Evolutionary conservation across 2,797 vertebrate species (phyloP), one percentile per base, ranked within the genome.

Genomic region (Chrosomus eos): DNA sequence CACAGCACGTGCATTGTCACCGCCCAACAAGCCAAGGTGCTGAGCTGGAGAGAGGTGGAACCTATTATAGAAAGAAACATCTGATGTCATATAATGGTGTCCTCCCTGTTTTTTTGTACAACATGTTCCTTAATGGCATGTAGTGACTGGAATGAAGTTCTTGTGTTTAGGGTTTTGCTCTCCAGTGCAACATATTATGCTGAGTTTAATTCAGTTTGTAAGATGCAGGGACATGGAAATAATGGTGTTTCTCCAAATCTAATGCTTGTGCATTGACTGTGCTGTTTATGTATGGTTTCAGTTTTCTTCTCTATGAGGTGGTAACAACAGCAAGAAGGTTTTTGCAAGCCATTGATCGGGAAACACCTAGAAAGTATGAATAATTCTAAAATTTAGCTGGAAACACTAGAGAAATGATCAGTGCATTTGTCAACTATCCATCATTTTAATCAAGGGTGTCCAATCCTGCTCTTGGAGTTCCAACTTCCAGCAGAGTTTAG

Each of bases 181-280:
- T 88, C 85, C 84, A 86, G 87, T 82, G 75, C 85, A 91, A 88
- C 88, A 87, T 87, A 90, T 92, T 91, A 90, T 89, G 87, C 88
- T 88, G 82, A 40, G 48, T 89, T 76, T 74, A 88, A 90, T 90
- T 90, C 88, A 90, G 89, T 88, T 90, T 91, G 86, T 91, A 88
- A 87, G 88, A 90, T 90, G 88, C 91, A 91, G 85, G 91, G 90
- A 91, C 89, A 91, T 89, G 89, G 90, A 93, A 91, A 90, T 91
- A 93, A 92, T 88, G 82, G 88, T 4, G 88, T 93, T 92, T 89
- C 85, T 86, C 80, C 3, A 75, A 43, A 81, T 80, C 86, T 87
- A 92, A 92, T 88, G 79, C 90, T 87, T 3, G n/a, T 45, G 80
- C 81, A 68, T 60, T 82, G 84, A 88, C 88, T 85, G 78, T 85